Evolutionary conservation across 1,140 invertebrate genomes (phyloP), one percentile per base, ranked within the genome.

Genomic region (Phenacoccus solenopsis): DNA sequence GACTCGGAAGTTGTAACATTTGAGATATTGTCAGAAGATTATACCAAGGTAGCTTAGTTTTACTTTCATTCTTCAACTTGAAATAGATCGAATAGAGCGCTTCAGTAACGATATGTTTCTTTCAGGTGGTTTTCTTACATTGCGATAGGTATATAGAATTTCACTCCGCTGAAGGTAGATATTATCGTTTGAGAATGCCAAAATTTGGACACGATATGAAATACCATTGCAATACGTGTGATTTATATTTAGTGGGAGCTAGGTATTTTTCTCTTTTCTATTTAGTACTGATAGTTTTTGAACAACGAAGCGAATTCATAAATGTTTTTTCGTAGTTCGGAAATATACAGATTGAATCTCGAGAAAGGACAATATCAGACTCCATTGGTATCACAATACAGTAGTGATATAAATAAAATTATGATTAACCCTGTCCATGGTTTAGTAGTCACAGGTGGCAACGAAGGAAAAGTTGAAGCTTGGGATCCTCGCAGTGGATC

Each of bases 291-390:
- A n/a, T n/a, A n/a, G n/a, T 71, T 32, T 72, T 70, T 24, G n/a
- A n/a, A n/a, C n/a, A n/a, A n/a, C n/a, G n/a, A n/a, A n/a, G n/a
- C n/a, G n/a, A 57, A 59, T 32, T 13, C 69, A 57, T 20, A 32
- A 10, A 1, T 70, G 25, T 71, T 71, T 56, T 73, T 70, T 82
- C 85, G 71, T 77, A 89, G 87, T 69, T 81, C 87, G 80, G 93
- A 98, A 78, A 90, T 98, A 64, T 98, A 95, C 77, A 85, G 97
- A 73, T 82, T 99, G 57, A 99, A 99, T 83, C 82, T 99, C 72
- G 94, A 98, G 82, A 85, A 93, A 77, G 98, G 96, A 0, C 88
- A 94, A 75, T 99, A 98, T 82, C 80, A 97, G 72, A 88, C 89
- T 74, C 88, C 96, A 0, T 88, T 90, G 74, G 80, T 84, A 68